Evolutionary conservation across 2,888 invertebrate genomes (phyloP).

Genomic region (Lottia gigantea): DNA sequence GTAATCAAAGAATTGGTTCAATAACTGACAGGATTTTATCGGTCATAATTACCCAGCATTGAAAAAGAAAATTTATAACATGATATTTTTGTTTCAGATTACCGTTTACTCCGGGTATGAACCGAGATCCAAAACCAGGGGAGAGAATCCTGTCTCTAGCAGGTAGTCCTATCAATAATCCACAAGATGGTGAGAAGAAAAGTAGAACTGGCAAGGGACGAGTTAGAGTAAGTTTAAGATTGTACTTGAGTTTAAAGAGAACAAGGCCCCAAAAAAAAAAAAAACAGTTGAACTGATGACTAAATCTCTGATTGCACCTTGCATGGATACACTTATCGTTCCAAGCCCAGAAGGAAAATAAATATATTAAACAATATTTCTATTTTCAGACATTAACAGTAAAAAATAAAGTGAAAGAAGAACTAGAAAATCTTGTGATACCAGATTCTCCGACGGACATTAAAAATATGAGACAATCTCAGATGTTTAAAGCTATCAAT

Average conservation of each 20-base stretch:
- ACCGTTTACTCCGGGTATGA: constrained; percentile 44
- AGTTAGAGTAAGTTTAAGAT: background rate
- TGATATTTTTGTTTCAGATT: constrained; percentile 32
- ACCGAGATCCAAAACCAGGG: constrained; percentile 39
- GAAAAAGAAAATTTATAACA: too few relatives aligned
- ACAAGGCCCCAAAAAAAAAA: too few relatives aligned
- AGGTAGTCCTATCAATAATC: constrained; percentile 38
- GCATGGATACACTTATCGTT: too few relatives aligned
- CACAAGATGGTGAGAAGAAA: background rate
- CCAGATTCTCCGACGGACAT: background rate
- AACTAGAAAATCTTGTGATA: background rate
- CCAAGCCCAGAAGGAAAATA: too few relatives aligned
- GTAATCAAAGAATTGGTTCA: too few relatives aligned
- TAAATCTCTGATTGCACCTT: too few relatives aligned
- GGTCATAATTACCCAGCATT: too few relatives aligned
- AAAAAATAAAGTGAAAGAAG: background rate
- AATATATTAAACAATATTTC: too few relatives aligned
- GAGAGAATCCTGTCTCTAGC: constrained; percentile 47
- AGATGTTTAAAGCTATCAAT: constrained; percentile 2
- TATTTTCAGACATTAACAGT: too few relatives aligned
- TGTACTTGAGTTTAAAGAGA: too few relatives aligned
- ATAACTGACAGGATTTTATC: too few relatives aligned
- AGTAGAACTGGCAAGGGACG: background rate
- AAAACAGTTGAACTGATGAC: too few relatives aligned
- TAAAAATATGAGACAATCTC: constrained; percentile 4